Evolutionary conservation across 2,888 invertebrate species (phyloP).

Genomic region (Rotaria sp.): DNA sequence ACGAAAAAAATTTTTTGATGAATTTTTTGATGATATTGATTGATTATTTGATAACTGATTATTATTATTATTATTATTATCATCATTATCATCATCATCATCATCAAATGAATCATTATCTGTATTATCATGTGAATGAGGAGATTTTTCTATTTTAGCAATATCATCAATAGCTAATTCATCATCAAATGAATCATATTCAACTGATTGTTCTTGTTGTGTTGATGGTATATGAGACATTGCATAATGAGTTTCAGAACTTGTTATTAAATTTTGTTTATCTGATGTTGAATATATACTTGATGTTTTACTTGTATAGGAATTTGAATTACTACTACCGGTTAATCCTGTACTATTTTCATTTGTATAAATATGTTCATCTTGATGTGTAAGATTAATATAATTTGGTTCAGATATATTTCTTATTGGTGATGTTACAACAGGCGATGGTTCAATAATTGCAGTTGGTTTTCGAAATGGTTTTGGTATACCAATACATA

Average conservation of each 20-base stretch:
- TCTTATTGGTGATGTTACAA: neutral
- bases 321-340: constrained; percentile 10
- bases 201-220: neutral
- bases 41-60: neutral
- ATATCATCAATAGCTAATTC: neutral
- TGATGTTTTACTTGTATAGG: constrained; percentile 15
- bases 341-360: neutral
- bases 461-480: constrained; percentile 30
- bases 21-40: neutral
- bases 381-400: neutral
- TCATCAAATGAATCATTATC: constrained; percentile 28
- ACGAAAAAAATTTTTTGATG: neutral
- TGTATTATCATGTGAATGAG: constrained; percentile 8
- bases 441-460: constrained; percentile 8
- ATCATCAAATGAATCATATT: constrained; percentile 26
- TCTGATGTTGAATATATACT: neutral
- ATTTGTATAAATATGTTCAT: constrained; percentile 12
- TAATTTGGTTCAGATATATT: neutral
- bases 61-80: too few species aligned
- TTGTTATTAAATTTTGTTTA: neutral
- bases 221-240: neutral
- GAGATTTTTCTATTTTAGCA: neutral
- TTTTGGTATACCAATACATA: constrained; percentile 22
- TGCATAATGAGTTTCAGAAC: neutral
- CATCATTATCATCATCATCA: too few species aligned